Percentiles rank a stretch among this genome's conserved stretches.
phyloP scores from a whole-genome alignment of 1,140 invertebrate genomes.

The Heliconius congener region DNA sequence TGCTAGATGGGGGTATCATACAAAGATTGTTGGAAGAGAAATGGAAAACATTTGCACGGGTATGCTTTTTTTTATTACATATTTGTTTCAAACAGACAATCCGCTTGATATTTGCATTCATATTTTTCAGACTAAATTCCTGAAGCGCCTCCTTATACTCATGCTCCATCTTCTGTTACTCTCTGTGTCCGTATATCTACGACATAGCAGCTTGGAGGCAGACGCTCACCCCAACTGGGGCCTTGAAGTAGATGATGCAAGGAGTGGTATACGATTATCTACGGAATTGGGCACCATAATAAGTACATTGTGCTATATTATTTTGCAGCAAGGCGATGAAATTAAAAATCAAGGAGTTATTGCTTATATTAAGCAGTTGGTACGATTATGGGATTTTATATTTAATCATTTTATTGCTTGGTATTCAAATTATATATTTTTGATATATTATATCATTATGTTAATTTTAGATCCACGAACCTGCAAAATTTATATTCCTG shows the following conservation, averaged over 20 bases:
- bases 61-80: conserved; percentile 70
- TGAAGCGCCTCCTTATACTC: conserved; percentile 93
- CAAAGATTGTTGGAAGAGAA: conserved; percentile 98
- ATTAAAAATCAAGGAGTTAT: conserved; percentile 95
- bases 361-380: conserved; percentile 96
- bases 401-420: too few species aligned
- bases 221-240: conserved; percentile 69
- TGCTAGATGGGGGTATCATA: conserved; percentile 99
- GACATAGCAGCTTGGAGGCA: conserved; percentile 85
- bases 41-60: conserved; percentile 99
- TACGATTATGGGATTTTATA: conserved; percentile 73
- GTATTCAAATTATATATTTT: not conserved
- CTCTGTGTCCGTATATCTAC: conserved; percentile 93
- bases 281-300: conserved; percentile 92
- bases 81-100: not conserved
- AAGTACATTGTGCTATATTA: conserved; percentile 93
- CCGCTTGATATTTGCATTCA: not conserved
- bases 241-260: conserved; percentile 64
- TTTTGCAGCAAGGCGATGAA: conserved; percentile 96
- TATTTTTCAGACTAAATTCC: conserved; percentile 90
- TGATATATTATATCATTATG: not conserved
- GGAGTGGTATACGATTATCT: conserved; percentile 84
- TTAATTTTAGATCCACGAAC: conserved; percentile 90
- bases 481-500: conserved; percentile 96
- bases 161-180: conserved; percentile 93